Evolutionary conservation across 2,888 invertebrate species (phyloP).

Genomic region (Macrosoma leucophasiata): DNA sequence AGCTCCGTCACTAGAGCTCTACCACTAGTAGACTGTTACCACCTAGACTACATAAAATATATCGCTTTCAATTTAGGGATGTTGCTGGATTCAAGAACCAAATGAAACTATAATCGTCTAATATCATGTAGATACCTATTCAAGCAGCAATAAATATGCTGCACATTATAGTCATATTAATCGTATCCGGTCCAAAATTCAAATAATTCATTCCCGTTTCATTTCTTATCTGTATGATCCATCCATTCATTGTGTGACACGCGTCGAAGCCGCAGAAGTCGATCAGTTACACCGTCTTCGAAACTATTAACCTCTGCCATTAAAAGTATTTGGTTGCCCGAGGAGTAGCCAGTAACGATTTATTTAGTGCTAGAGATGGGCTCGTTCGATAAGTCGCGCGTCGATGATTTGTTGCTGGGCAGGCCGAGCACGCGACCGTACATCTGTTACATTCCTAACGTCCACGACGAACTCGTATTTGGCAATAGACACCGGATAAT

Average conservation of each 20-base stretch:
- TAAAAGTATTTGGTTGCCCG: conserved; percentile 55
- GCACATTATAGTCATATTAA: no score
- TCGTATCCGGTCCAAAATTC: no score
- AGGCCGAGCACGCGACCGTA: conserved; percentile 48
- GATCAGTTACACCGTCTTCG: conserved; percentile 57
- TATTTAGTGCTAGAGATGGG: conserved; percentile 64
- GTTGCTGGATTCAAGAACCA: no score
- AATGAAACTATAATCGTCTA: no score
- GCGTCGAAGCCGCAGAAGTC: conserved; percentile 48
- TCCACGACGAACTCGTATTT: conserved; percentile 10
- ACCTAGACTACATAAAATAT: no score
- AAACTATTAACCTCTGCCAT: conserved; percentile 59
- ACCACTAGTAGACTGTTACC: no score
- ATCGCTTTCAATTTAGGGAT: no score
- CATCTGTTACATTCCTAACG: conserved; percentile 18
- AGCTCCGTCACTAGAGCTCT: no score
- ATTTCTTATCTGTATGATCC: conserved; percentile 24
- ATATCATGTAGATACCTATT: no score
- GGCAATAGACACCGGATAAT: conserved; percentile 4
- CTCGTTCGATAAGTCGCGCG: conserved; percentile 55
- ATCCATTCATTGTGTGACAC: conserved; percentile 26
- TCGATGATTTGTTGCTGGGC: conserved; percentile 59
- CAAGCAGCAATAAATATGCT: no score
- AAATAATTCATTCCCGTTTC: conserved; percentile 34
- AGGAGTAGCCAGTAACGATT: conserved; percentile 50